These are phyloP conservation scores for Sminthurinus signatus DNA, from an alignment of 1,140 invertebrate genomes.

Conservation along the genomic window DNA sequence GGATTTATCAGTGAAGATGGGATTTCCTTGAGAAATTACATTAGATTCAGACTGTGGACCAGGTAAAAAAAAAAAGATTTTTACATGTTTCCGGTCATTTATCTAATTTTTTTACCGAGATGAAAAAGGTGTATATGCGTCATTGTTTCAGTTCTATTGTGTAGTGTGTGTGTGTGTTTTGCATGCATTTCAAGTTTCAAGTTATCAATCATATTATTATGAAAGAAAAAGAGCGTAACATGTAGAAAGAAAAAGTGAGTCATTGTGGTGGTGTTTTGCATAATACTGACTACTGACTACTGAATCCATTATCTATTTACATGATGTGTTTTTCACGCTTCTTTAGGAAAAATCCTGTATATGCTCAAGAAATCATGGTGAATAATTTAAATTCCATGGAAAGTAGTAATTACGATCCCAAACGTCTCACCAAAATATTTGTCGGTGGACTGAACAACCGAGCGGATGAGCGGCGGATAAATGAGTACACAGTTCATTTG, in stretches of 20 bases:
- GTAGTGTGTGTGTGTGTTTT: too few relatives aligned
- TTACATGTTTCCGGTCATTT: too few relatives aligned
- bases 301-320: not conserved
- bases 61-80: constrained; percentile 18
- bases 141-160: too few relatives aligned
- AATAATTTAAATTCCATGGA: constrained; percentile 7
- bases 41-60: constrained; percentile 25
- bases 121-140: too few relatives aligned
- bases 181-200: too few relatives aligned
- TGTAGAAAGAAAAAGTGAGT: too few relatives aligned
- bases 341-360: constrained; percentile 22
- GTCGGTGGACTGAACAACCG: constrained; percentile 15
- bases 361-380: constrained; percentile 24
- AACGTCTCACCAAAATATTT: constrained; percentile 24
- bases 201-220: too few relatives aligned
- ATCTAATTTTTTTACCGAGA: too few relatives aligned
- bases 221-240: too few relatives aligned
- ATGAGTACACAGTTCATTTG: constrained; percentile 17
- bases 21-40: constrained; percentile 9
- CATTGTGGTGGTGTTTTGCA: too few relatives aligned
- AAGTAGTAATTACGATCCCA: constrained; percentile 7
- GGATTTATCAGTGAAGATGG: constrained; percentile 6
- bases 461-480: constrained; percentile 14
- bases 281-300: too few relatives aligned
- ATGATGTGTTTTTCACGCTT: not conserved